Conservation (phyloP, 2,113 vertebrate genomes). For the Poeciliopsis turrubarensis region DNA sequence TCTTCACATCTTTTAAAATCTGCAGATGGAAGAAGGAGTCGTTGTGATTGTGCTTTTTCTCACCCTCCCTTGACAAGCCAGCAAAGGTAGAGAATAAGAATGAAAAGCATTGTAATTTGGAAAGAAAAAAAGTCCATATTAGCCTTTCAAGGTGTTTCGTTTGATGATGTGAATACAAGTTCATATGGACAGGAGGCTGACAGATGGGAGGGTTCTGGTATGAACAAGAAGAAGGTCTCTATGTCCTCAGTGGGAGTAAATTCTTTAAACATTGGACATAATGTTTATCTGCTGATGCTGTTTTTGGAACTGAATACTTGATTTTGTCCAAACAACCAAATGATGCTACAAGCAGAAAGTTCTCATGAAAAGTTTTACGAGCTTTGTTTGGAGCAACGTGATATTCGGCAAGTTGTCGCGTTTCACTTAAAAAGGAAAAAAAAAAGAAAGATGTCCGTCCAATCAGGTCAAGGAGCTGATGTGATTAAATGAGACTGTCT, state of each 20-base stretch:
- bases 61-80: conserved; percentile 32
- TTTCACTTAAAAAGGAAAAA: neutral
- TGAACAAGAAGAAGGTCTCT: neutral
- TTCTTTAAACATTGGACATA: conserved; percentile 16
- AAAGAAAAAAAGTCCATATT: conserved; percentile 4
- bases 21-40: conserved; percentile 22
- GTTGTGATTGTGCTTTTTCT: conserved; percentile 30
- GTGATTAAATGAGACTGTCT: conserved; percentile 21
- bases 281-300: conserved; percentile 13
- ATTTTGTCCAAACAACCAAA: conserved; percentile 45
- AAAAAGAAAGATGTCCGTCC: conserved; percentile 21
- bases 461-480: conserved; percentile 29
- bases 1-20: conserved; percentile 25
- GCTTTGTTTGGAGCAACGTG: conserved; percentile 32
- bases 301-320: conserved; percentile 23
- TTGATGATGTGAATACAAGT: conserved; percentile 5
- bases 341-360: conserved; percentile 2
- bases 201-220: neutral
- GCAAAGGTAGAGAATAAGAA: conserved; percentile 27
- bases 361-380: conserved; percentile 15
- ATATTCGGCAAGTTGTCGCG: conserved; percentile 16
- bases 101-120: conserved; percentile 24
- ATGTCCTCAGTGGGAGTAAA: conserved; percentile 10
- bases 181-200: neutral
- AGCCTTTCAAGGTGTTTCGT: conserved; percentile 12